Base-by-base conservation (phyloP, 2,888 invertebrate genomes). In the Rhingia rostrata region DNA sequence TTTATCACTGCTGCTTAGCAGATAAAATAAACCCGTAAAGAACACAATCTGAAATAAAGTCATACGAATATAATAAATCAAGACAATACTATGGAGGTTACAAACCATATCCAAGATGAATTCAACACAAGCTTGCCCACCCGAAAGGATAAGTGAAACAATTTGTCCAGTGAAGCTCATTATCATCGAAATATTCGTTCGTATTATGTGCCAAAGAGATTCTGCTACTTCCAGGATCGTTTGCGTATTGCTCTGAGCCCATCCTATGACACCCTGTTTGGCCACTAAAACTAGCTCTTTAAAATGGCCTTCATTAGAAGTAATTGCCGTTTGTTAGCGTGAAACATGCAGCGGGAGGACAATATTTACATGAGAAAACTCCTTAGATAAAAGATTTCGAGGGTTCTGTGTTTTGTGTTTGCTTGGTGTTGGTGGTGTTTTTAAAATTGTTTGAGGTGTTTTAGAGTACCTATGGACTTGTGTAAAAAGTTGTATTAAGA, bases 11-110 rank as follows among this genome's bases (percentile, higher is more conserved):
- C 96, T 96, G 86, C 96, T 97, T 86, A 99, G 93, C 63, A 99
- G 93, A 91, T 99, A 99, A 92, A 99, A 99, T 6, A 99, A 92
- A 0, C 99, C 97, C 3, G 99, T 99, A 89, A 99, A 94, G 92
- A 99, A 99, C 22, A 99, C 97, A 86, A 99, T 95, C 98, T 98
- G 90, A 4, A 92, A 92, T 67, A 47, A 78, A 35, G 51, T 37
- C 58, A 33, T 49, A 12, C 53, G 32, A 53, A 10, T 39, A n/a
- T 51, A 3, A 3, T 3, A 14, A 39, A 37, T 22, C 49, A 51
- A 37, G 54, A 22, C 22, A 22, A 37, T 22, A 22, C 22, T 22
- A 22, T 1, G 22, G 1, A 22, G 22, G 10, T 73, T 74, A 81
- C 86, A 92, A 92, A 97, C 97, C 93, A 95, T 93, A 90, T 96